Conservation (phyloP, 2,797 vertebrate species). For the Syngnathus acus region DNA sequence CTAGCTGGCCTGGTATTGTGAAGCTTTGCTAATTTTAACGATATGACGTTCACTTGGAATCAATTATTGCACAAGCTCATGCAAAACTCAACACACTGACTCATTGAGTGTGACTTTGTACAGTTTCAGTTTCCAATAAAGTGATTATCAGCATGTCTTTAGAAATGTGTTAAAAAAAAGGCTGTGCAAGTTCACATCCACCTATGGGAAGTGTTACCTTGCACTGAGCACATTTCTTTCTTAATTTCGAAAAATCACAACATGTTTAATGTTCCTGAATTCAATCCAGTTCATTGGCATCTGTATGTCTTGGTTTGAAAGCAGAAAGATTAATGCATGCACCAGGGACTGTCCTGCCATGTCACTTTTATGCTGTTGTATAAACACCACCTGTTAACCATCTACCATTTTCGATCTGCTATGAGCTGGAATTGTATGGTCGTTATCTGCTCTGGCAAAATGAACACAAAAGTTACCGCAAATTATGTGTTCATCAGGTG, state of each 20-base stretch:
- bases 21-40: conserved; percentile 9
- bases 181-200: neutral
- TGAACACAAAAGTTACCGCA: neutral
- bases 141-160: neutral
- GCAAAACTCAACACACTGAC: neutral
- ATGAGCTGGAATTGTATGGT: neutral
- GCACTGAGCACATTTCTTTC: neutral
- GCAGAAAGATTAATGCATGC: neutral
- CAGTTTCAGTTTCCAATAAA: neutral
- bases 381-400: conserved; percentile 7
- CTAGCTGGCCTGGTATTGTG: neutral
- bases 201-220: neutral
- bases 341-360: neutral
- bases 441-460: neutral
- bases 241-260: neutral
- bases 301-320: neutral
- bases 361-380: neutral
- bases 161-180: neutral
- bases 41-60: conserved; percentile 1
- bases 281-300: neutral
- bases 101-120: neutral
- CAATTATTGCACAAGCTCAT: neutral
- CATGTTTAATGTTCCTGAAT: neutral
- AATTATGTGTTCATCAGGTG: neutral
- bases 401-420: neutral